These are phyloP conservation scores for Danio kyathit DNA, from an alignment of 2,797 vertebrate genomes.

Conservation along the genomic window DNA sequence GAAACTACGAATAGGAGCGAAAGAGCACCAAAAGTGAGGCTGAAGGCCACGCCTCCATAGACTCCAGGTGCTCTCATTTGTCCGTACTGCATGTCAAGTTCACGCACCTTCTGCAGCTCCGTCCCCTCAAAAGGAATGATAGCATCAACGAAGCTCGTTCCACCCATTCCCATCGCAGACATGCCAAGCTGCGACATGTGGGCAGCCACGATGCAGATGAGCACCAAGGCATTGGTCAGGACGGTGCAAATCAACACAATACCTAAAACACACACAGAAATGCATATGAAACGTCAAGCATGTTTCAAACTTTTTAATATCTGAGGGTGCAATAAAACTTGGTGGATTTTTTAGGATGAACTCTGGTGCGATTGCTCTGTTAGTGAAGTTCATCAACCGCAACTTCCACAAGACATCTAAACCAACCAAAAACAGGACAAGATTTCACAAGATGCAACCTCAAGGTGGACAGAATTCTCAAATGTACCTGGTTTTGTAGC, in stretches of 20 bases:
- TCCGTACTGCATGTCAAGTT: slow-evolving; percentile 88
- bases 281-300: background rate
- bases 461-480: too few species aligned
- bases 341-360: too few species aligned
- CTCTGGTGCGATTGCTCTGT: too few species aligned
- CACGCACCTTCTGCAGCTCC: slow-evolving; percentile 82
- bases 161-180: slow-evolving; percentile 73
- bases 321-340: too few species aligned
- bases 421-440: too few species aligned
- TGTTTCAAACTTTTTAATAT: too few species aligned
- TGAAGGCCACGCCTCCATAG: slow-evolving; percentile 85
- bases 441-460: too few species aligned
- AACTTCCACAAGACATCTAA: too few species aligned
- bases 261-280: slow-evolving; percentile 73
- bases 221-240: slow-evolving; percentile 82
- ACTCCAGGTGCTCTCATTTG: slow-evolving; percentile 89
- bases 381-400: too few species aligned
- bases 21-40: slow-evolving; percentile 73
- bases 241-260: slow-evolving; percentile 85
- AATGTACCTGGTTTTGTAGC: too few species aligned
- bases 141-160: slow-evolving; percentile 78
- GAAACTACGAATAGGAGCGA: slow-evolving; percentile 85
- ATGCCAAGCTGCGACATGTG: slow-evolving; percentile 83
- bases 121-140: slow-evolving; percentile 86
- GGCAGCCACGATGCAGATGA: slow-evolving; percentile 85